phyloP scores from a whole-genome alignment of 1,140 invertebrate species.

The Cecropterus lyciades region DNA sequence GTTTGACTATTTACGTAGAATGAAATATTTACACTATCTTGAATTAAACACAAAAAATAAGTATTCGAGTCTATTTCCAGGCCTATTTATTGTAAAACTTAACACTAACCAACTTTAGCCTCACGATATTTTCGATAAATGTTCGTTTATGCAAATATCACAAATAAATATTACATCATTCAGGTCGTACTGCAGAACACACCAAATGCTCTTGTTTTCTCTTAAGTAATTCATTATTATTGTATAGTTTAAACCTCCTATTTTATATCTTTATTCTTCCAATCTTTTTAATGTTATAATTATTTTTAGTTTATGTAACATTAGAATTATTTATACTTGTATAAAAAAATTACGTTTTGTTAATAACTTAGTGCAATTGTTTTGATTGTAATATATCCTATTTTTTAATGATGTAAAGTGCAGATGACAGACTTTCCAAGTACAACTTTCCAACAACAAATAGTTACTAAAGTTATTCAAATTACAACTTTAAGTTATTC shows the following conservation, averaged over 20 bases:
- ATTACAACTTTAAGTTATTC: no score
- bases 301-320: slow-evolving; percentile 41
- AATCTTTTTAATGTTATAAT: slow-evolving; percentile 42
- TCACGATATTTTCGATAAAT: slow-evolving; percentile 3
- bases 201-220: slow-evolving; percentile 21
- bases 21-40: no score
- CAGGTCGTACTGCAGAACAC: slow-evolving; percentile 19
- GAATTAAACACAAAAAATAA: neutral
- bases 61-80: neutral
- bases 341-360: slow-evolving; percentile 53
- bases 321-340: slow-evolving; percentile 52
- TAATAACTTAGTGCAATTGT: slow-evolving; percentile 59
- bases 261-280: slow-evolving; percentile 32
- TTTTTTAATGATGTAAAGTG: slow-evolving; percentile 7
- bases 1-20: no score
- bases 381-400: slow-evolving; percentile 40
- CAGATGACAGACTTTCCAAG: no score
- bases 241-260: slow-evolving; percentile 15
- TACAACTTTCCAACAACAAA: no score
- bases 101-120: neutral
- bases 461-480: no score
- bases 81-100: neutral
- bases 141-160: neutral
- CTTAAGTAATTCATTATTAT: slow-evolving; percentile 12
- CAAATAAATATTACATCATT: neutral